Evolutionary conservation across 2,888 invertebrate species (phyloP).

Genomic region (Epistrophe grossulariae): DNA sequence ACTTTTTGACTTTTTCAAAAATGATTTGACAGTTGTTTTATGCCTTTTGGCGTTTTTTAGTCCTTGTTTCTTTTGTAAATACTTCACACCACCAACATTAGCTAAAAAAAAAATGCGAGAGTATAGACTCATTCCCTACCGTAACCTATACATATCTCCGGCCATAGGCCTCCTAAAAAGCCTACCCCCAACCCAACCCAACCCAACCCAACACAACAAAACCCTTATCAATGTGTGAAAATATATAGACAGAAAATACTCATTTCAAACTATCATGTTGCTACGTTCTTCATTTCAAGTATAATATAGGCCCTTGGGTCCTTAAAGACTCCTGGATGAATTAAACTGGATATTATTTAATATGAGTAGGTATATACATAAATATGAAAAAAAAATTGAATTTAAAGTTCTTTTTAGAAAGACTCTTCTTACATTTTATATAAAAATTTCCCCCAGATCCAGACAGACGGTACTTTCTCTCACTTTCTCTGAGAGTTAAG

Average conservation of each 20-base stretch:
- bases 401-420: slow-evolving; percentile 25
- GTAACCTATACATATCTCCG: background rate
- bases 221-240: slow-evolving; percentile 61
- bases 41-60: slow-evolving; percentile 60
- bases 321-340: slow-evolving; percentile 60
- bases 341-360: slow-evolving; percentile 54
- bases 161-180: background rate
- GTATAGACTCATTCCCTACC: slow-evolving; percentile 4
- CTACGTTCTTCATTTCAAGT: slow-evolving; percentile 42
- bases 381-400: slow-evolving; percentile 10
- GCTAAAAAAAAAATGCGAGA: slow-evolving; percentile 17
- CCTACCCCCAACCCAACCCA: background rate
- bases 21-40: slow-evolving; percentile 67
- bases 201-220: background rate
- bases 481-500: background rate
- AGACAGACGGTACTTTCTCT: slow-evolving; percentile 27
- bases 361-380: slow-evolving; percentile 11
- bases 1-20: slow-evolving; percentile 54
- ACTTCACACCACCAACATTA: slow-evolving; percentile 9
- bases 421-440: background rate
- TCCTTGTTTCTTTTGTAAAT: slow-evolving; percentile 21
- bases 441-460: slow-evolving; percentile 19
- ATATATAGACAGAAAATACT: slow-evolving; percentile 37
- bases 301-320: slow-evolving; percentile 43
- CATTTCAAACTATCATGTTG: slow-evolving; percentile 42